Base-by-base conservation (phyloP, 1,140 invertebrate species). In the Rhagoletis zephyria region DNA sequence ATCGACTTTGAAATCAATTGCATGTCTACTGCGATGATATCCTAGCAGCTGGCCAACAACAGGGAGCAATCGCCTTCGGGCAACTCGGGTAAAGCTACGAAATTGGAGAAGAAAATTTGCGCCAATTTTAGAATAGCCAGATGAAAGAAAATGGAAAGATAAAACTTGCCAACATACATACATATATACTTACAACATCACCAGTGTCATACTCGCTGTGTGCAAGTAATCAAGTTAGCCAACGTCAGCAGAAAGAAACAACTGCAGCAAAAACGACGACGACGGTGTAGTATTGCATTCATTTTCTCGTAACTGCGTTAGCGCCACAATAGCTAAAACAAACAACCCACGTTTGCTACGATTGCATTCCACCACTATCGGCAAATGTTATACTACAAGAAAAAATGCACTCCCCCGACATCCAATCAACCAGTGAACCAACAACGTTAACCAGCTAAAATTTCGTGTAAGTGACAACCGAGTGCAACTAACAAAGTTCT, bases 381-480 rank as follows among this genome's bases (percentile, higher is more conserved):
- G 7, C 3, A 70, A 4, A 70, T 45, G 30, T 10, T 42, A 56
- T 56, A 5, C 51, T 56, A 5, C 5, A 56, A 56, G 51, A 10
- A 56, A 56, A 3, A 56, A 3, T 7, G 51, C 10, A 56, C 40
- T n/a, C 67, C 12, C 42, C 45, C 14, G 67, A 45, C 42, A 42
- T 45, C 67, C 67, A 74, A 74, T 74, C 67, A 74, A 14, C 67
- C 42, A 74, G 42, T 74, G 42, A 48, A 12, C 14, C 3, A 74
- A 74, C 40, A 45, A 42, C 16, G 67, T 48, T 48, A 74, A 48
- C 67, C 67, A 16, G 67, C 40, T 40, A 74, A 42, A 48, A 74
- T 74, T 74, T 74, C 42, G 45, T 74, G 42, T 74, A 74, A 74
- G 67, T 74, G 42, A 74, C 67, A 74, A 6, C 40, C 67, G 40